These are phyloP conservation scores for Peucedramus taeniatus DNA, from an alignment of 2,113 vertebrate genomes.

Conservation along the genomic window DNA sequence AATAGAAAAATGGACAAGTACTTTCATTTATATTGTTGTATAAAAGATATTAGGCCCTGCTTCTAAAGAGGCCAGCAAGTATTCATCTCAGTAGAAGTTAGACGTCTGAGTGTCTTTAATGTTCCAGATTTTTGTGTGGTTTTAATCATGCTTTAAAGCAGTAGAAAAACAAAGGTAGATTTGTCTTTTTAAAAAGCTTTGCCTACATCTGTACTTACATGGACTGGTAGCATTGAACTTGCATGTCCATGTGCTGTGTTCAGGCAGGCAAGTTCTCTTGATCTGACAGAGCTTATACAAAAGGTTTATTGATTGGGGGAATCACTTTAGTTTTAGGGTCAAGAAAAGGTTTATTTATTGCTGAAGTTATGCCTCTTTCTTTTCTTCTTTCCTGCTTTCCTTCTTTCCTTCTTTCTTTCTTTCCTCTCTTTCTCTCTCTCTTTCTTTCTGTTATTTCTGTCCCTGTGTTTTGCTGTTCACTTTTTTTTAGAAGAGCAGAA, in stretches of 20 bases:
- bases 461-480: background rate
- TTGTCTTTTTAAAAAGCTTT: background rate
- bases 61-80: background rate
- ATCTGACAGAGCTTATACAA: background rate
- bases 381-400: background rate
- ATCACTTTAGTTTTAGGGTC: constrained; percentile 54
- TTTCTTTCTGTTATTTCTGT: constrained; percentile 2
- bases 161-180: background rate
- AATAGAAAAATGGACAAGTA: background rate
- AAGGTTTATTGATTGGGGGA: constrained; percentile 35
- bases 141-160: background rate
- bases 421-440: background rate
- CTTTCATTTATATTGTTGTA: background rate
- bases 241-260: background rate
- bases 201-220: background rate
- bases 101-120: background rate
- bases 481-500: constrained; percentile 15
- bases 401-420: background rate
- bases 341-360: constrained; percentile 45
- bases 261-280: background rate
- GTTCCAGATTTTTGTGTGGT: background rate
- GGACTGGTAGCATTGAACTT: background rate
- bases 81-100: background rate
- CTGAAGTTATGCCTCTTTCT: background rate
- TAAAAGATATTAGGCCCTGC: background rate